These are phyloP conservation scores for Anarrhichthys ocellatus DNA, from an alignment of 2,113 vertebrate species.

Conservation along the genomic window DNA sequence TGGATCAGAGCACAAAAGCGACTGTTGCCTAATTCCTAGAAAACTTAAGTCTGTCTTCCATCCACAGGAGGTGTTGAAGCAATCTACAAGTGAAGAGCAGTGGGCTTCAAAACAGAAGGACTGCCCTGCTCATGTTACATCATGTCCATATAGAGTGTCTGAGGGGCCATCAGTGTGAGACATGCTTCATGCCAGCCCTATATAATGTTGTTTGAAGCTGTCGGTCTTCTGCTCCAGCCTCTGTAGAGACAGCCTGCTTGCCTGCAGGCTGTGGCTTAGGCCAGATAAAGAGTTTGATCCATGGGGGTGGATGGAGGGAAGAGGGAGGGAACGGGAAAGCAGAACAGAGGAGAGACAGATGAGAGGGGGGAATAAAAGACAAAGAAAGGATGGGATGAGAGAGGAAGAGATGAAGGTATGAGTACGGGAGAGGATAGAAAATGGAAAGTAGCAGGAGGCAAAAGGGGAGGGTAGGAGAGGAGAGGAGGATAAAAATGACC, in stretches of 20 bases:
- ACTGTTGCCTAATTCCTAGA: conserved; percentile 22
- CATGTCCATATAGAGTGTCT: conserved; percentile 64
- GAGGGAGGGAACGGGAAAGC: conserved; percentile 53
- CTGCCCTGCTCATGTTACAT: conserved; percentile 55
- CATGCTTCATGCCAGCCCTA: conserved; percentile 74
- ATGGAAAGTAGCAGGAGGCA: conserved; percentile 19
- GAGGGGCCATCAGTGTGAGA: conserved; percentile 68
- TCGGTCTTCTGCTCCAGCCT: conserved; percentile 68
- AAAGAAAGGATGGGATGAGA: conserved; percentile 9
- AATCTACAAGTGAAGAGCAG: conserved; percentile 50
- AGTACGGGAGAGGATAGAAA: conserved; percentile 30
- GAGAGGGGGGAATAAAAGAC: conserved; percentile 18
- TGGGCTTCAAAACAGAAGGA: conserved; percentile 49
- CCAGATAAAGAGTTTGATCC: conserved; percentile 84
- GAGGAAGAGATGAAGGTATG: conserved; percentile 36
- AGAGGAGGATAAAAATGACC: conserved; percentile 71
- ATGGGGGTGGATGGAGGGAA: conserved; percentile 69
- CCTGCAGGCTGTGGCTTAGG: conserved; percentile 77
- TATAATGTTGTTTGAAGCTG: conserved; percentile 80
- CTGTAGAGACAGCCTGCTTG: conserved; percentile 70
- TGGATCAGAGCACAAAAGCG: conserved; percentile 28
- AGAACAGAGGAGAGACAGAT: conserved; percentile 48
- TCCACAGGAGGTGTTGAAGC: conserved; percentile 25
- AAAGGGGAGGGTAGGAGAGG: conserved; percentile 22
- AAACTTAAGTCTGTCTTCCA: conserved; percentile 20